Base-by-base conservation (phyloP, 2,888 invertebrate genomes). In the Nymphalis polychloros region DNA sequence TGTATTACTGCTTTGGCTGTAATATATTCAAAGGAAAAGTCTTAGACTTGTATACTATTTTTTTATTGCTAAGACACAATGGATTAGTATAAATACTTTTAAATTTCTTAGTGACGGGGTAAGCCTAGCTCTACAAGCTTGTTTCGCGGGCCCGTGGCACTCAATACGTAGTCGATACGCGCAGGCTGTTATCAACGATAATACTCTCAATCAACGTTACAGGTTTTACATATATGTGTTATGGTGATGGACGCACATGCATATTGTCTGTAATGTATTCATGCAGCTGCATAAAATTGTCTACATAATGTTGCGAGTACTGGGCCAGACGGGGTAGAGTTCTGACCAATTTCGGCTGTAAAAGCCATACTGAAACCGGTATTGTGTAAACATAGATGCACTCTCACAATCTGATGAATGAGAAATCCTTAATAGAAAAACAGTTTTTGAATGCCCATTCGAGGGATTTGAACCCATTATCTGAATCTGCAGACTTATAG, bases 101-200 rank as follows among this genome's bases (percentile, higher is more conserved):
- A 64, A 76, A 81, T 86, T 87, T 83, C 81, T 76, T 85, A 92
- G 92, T 77, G 87, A 87, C 79, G 88, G 91, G 76, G 84, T 89
- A 78, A 80, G 83, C 78, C 84, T 90, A 81, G 89, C 86, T 72
- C 81, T 89, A 84, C 85, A 84, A 74, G 81, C 87, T 71, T 89
- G 86, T 84, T 83, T 84, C 80, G 77, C 85, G 74, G 91, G 92
- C 50, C 85, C 89, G 62, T 90, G 88, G 90, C 83, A 83, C 75
- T 79, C 83, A 68, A 76, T 88, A 74, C 82, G 87, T 81, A 82
- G 81, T 75, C 87, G 90, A 74, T 89, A 85, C 76, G 88, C 89
- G 69, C 79, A 81, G 75, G 88, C 88, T 35, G 76, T 91, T 78
- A 81, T 87, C 82, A 81, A 84, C 82, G 85, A 90, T 82, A 92